Conservation (phyloP, 1,140 invertebrate genomes). For the Pachyrhynchus sulphureomaculatus region DNA sequence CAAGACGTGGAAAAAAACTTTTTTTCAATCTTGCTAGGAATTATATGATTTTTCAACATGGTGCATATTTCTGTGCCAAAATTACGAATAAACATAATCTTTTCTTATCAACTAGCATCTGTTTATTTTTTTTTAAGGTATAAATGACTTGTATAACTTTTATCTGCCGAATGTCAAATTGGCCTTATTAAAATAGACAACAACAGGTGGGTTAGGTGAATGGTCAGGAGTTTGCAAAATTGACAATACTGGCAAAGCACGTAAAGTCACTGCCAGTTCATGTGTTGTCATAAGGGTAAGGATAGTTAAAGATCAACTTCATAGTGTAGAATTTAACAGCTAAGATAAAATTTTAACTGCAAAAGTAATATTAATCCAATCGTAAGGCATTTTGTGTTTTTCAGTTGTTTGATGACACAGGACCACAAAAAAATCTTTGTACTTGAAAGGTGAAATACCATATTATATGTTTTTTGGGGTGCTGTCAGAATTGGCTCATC, state of each 20-base stretch:
- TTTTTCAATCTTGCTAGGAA: too few species aligned
- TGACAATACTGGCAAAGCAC: slow-evolving; percentile 97
- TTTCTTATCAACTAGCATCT: too few species aligned
- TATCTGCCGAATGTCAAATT: slow-evolving; percentile 98
- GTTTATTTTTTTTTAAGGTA: slow-evolving; percentile 62
- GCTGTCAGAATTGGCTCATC: too few species aligned
- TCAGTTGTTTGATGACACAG: too few species aligned
- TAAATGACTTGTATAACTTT: slow-evolving; percentile 95
- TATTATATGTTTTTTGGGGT: too few species aligned
- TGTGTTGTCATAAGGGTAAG: slow-evolving; percentile 94
- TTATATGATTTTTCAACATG: too few species aligned
- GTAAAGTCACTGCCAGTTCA: slow-evolving; percentile 98
- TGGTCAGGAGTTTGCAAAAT: slow-evolving; percentile 99
- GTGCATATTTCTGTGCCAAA: too few species aligned
- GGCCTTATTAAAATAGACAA: slow-evolving; percentile 96
- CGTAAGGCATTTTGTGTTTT: too few species aligned
- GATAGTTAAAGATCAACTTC: neutral
- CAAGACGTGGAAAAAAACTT: too few species aligned
- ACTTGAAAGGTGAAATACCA: too few species aligned
- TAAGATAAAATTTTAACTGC: neutral
- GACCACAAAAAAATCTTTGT: too few species aligned
- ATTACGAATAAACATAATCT: too few species aligned
- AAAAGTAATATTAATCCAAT: neutral
- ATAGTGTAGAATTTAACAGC: neutral
- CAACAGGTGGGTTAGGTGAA: slow-evolving; percentile 97